Conservation (phyloP, 2,888 invertebrate species). For the Lithophane leautieri region DNA sequence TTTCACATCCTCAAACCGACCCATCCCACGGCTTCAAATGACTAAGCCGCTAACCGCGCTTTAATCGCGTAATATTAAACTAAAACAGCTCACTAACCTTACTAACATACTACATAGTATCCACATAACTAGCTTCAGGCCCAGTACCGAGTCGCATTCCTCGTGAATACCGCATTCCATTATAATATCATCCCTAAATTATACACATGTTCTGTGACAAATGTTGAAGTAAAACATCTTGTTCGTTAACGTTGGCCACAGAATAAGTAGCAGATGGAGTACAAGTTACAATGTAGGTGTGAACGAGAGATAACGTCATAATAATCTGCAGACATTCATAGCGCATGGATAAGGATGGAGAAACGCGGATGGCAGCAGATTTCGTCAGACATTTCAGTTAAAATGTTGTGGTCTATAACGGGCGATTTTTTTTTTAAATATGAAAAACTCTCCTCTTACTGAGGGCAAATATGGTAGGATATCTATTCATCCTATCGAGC, state of each 20-base stretch:
- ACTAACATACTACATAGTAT: conserved; percentile 31
- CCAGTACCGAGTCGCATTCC: conserved; percentile 39
- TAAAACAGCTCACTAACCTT: conserved; percentile 36
- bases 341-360: too few relatives aligned
- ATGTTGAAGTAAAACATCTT: conserved; percentile 52
- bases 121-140: conserved; percentile 37
- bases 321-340: too few relatives aligned
- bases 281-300: background rate
- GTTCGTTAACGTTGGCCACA: conserved; percentile 27
- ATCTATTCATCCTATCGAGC: too few relatives aligned
- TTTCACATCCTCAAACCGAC: background rate
- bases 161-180: conserved; percentile 50
- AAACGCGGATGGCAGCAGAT: too few relatives aligned
- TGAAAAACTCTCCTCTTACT: too few relatives aligned
- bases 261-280: conserved; percentile 30
- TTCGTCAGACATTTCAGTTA: too few relatives aligned
- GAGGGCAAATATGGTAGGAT: too few relatives aligned
- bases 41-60: conserved; percentile 16
- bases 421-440: too few relatives aligned
- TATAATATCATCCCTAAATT: conserved; percentile 60
- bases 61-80: conserved; percentile 31
- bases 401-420: too few relatives aligned
- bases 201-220: conserved; percentile 54
- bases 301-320: background rate
- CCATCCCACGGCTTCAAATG: conserved; percentile 5